Evolutionary conservation across 2,113 vertebrate genomes (phyloP), one percentile per base, ranked within the genome.

Genomic region (Scolopax mira): DNA sequence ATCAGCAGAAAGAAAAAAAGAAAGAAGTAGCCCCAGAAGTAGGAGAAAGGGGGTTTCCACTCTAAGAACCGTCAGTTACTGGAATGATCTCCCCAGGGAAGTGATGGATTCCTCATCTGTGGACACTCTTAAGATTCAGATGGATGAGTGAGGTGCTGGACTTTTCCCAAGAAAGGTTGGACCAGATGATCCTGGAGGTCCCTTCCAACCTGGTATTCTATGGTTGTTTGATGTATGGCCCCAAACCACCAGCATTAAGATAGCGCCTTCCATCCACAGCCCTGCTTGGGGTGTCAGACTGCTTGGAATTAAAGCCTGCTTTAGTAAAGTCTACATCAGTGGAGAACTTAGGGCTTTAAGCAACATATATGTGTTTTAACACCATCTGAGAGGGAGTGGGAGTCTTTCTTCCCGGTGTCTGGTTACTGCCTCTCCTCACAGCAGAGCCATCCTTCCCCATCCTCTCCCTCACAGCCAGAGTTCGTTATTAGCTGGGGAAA

Each of bases 401-500:
- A 94, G 82, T n/a, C 46, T 33, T 22, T 48, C 52, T 8, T 42
- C n/a, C 44, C 13, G 10, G 4, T 0, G 3, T 13, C 85, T 71
- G 39, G 48, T 48, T 94, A 44, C 67, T 86, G 81, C 74, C 75
- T 70, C 54, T 77, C 55, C 89, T 67, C 7, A 1, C 77, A 49
- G 62, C 87, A 79, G 52, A 83, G 49, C 60, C 67, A 22, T 84
- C 75, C 35, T 65, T 83, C 48, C 89, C 64, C 0, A 0, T 73
- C 48, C 90, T 70, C 79, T 75, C 89, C 91, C 35, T 91, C 75
- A 21, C 86, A 85, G 96, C 78, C 93, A 81, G 82, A 79, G 33
- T 92, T 97, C 33, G 52, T 96, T 96, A 97, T 97, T 92, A 96
- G 95, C 95, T 3, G 4, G 95, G 96, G 97, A 97, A 98, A 91